Conservation (phyloP, 2,797 vertebrate species). For the Gallinago nigripennis region DNA sequence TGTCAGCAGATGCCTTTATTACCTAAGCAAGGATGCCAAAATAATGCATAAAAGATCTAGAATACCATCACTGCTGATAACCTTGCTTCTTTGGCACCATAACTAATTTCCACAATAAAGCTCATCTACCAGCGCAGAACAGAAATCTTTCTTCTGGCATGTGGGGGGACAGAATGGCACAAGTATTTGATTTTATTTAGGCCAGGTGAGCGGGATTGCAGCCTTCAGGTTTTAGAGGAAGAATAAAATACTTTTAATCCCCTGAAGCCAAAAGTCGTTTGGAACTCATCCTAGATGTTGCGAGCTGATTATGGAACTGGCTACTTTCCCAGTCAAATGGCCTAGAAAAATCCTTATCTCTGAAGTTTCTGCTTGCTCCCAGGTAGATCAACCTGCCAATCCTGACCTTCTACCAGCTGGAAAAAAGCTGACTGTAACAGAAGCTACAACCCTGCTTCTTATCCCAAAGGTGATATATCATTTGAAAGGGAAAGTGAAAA, state of each 20-base stretch:
- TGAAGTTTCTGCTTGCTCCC: constrained; percentile 18
- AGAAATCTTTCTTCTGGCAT: neutral
- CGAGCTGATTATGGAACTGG: constrained; percentile 35
- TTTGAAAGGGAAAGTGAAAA: constrained; percentile 16
- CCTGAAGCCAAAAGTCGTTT: constrained; percentile 18
- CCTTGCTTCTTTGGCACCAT: neutral
- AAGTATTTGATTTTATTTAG: constrained; percentile 20
- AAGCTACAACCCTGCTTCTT: neutral
- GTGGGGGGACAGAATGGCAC: neutral
- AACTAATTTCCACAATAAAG: neutral
- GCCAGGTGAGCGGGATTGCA: neutral
- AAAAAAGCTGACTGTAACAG: constrained; percentile 46
- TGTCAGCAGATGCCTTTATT: constrained; percentile 53
- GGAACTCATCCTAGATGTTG: constrained; percentile 54
- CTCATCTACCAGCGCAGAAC: neutral
- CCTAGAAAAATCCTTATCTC: constrained; percentile 62
- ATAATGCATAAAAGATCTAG: neutral
- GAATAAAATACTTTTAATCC: constrained; percentile 37
- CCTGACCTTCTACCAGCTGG: constrained; percentile 30
- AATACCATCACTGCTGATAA: constrained; percentile 15
- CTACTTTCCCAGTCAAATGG: constrained; percentile 62
- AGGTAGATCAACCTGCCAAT: constrained; percentile 63
- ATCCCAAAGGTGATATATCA: neutral
- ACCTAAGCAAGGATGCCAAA: neutral
- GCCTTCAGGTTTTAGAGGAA: constrained; percentile 8